phyloP scores from a whole-genome alignment of 2,797 vertebrate species.

The Typhlichthys subterraneus region DNA sequence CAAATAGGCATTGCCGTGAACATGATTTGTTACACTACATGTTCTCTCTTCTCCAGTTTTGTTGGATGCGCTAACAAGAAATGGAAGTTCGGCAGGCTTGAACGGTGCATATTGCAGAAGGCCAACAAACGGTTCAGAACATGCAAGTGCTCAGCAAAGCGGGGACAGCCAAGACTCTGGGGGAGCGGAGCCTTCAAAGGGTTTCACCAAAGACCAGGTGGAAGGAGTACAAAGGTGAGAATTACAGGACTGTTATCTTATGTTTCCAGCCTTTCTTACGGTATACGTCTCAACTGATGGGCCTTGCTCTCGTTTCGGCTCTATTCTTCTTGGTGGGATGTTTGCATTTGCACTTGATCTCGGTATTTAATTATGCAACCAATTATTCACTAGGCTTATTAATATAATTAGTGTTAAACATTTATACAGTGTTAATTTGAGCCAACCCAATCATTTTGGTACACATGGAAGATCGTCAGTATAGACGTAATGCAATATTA shows the following conservation, averaged over 20 bases:
- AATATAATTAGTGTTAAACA: too few relatives aligned
- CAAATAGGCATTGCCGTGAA: neutral
- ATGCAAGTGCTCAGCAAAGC: conserved; percentile 51
- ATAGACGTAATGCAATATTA: too few relatives aligned
- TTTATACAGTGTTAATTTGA: too few relatives aligned
- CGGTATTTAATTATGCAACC: too few relatives aligned
- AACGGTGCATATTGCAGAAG: conserved; percentile 81
- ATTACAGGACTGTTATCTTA: neutral
- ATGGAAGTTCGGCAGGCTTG: conserved; percentile 83
- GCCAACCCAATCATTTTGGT: too few relatives aligned
- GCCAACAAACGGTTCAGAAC: conserved; percentile 68
- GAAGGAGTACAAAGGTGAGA: conserved; percentile 92
- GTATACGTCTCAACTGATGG: too few relatives aligned
- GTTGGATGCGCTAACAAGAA: conserved; percentile 86
- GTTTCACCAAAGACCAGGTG: conserved; percentile 89
- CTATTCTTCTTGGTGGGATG: too few relatives aligned
- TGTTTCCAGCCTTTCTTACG: neutral
- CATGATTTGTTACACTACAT: neutral
- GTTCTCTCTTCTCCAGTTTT: conserved; percentile 73
- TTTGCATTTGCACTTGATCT: too few relatives aligned
- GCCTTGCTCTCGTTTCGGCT: too few relatives aligned
- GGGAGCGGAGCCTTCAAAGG: conserved; percentile 79
- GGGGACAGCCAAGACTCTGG: conserved; percentile 60
- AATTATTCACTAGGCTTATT: too few relatives aligned
- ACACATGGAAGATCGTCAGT: too few relatives aligned